phyloP scores from a whole-genome alignment of 2,888 invertebrate genomes.

The Pelosia muscerda region DNA sequence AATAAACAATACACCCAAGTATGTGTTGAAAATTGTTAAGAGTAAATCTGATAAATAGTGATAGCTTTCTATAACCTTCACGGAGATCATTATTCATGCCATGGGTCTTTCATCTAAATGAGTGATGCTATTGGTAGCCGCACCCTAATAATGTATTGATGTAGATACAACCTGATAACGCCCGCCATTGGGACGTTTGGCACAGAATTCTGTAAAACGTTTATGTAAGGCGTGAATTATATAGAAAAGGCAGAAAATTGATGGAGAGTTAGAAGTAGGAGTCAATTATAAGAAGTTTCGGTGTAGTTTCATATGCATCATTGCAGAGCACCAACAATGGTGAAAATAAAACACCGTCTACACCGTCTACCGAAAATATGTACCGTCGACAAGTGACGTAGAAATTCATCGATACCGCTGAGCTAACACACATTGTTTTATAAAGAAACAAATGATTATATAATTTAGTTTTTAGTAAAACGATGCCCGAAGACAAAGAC shows the following conservation, averaged over 20 bases:
- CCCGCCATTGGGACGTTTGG: background rate
- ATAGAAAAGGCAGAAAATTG: too few relatives aligned
- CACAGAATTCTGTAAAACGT: background rate
- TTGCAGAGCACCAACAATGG: too few relatives aligned
- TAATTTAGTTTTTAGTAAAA: background rate
- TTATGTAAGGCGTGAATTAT: background rate
- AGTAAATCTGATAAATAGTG: constrained; percentile 2
- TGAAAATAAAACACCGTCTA: too few relatives aligned
- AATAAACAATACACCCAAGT: background rate
- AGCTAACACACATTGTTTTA: background rate
- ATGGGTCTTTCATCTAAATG: background rate
- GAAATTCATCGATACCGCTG: background rate
- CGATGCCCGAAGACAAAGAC: background rate
- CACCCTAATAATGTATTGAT: background rate
- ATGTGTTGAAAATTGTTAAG: constrained; percentile 2
- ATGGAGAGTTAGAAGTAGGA: too few relatives aligned
- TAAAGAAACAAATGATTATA: background rate
- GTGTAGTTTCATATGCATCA: too few relatives aligned
- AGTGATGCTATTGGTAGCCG: background rate
- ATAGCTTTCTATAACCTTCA: background rate
- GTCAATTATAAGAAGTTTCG: too few relatives aligned
- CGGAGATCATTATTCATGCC: background rate
- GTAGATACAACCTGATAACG: background rate
- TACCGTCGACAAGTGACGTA: too few relatives aligned
- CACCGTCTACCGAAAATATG: too few relatives aligned